Conservation (phyloP, 1,140 invertebrate species). For the Oncopodura yosiiana region DNA sequence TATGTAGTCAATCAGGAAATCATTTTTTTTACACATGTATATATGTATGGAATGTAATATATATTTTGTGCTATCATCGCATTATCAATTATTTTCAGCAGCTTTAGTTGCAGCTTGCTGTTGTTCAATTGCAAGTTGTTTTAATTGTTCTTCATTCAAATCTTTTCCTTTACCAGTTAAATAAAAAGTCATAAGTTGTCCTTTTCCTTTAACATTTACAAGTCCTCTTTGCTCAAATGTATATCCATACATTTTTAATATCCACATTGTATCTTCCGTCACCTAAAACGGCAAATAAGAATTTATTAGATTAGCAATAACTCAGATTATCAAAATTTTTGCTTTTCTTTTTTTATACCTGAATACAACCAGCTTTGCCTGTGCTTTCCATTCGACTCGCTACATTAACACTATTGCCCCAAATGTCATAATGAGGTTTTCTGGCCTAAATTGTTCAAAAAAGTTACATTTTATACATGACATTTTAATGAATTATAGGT, state of each 20-base stretch:
- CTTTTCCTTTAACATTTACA: constrained; percentile 89
- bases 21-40: too few relatives aligned
- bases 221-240: constrained; percentile 82
- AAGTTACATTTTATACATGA: too few relatives aligned
- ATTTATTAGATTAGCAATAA: not conserved
- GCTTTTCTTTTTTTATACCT: constrained; percentile 50
- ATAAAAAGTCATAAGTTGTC: constrained; percentile 90
- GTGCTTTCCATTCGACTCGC: constrained; percentile 94
- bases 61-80: too few relatives aligned
- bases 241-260: constrained; percentile 76
- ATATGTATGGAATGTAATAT: too few relatives aligned
- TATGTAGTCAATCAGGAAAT: too few relatives aligned
- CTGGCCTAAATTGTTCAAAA: constrained; percentile 86
- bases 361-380: constrained; percentile 86
- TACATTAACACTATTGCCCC: constrained; percentile 93
- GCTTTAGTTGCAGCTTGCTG: not conserved
- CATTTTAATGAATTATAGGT: too few relatives aligned
- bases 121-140: constrained; percentile 20
- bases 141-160: constrained; percentile 22
- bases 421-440: constrained; percentile 93
- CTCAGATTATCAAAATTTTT: too few relatives aligned
- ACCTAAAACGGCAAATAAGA: constrained; percentile 50
- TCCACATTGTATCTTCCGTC: constrained; percentile 79
- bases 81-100: too few relatives aligned
- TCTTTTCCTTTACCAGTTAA: constrained; percentile 55